Base-by-base conservation (phyloP, 2,797 vertebrate species). In the Phalloptychus januarius region DNA sequence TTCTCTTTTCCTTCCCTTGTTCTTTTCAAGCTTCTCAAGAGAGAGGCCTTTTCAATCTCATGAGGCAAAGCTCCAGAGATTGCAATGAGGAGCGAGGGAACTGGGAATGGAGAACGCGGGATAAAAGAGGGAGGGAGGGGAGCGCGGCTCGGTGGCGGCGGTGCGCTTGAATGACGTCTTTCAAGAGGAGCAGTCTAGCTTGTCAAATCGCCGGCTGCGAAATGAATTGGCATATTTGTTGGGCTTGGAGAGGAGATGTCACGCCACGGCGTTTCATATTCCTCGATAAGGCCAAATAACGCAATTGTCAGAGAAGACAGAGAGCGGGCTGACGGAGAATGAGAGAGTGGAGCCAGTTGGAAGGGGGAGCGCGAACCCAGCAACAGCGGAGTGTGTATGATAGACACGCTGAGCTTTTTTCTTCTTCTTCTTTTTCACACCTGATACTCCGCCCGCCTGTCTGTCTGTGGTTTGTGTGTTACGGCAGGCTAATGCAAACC, bases 141-240 rank as follows among this genome's bases (percentile, higher is more conserved):
- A 54, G 90, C 86, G 87, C 90, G 94, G 94, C 95, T 94, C 88
- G 89, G 94, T 87, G 94, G 93, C 86, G 94, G 93, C 91, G 92
- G 92, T 90, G 91, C 84, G 95, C 96, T 97, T 99, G 97, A 99
- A 96, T 94, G 97, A 97, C 96, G 97, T 96, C 97, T 99, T 99
- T 99, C 98, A 99, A 96, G 96, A 96, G 96, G 96, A 96, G 97
- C 98, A 98, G 97, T 97, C 96, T 98, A 97, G 97, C 98, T 98
- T 98, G 98, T 99, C 98, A 98, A 97, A 97, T 97, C 95, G 95
- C 71, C 79, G 95, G 96, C 95, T 95, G 90, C 95, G 95, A 95
- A 98, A 99, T 98, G 97, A 98, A 99, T 97, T 96, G 97, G 97
- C 94, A 96, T 97, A 96, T 98, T 96, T 98, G 97, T 96, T 94